Evolutionary conservation across 2,888 invertebrate genomes (phyloP), one percentile per base, ranked within the genome.

Genomic region (Thalpophila matura): DNA sequence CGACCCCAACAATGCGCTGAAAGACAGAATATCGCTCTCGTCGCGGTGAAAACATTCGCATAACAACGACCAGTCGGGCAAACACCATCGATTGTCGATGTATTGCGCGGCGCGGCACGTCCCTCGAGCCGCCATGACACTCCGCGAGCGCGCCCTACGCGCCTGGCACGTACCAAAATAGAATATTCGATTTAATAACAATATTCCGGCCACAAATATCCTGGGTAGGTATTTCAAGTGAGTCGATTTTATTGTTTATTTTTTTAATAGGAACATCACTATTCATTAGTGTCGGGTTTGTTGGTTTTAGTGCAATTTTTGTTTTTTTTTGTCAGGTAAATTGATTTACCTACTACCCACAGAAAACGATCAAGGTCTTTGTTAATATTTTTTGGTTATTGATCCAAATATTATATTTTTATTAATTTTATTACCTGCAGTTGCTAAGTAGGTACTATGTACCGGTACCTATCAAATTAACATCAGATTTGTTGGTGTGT

Each of bases 71-170:
- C 51, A 37, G 43, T 22, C 54, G 22, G 7, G 33, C 49, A 40
- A 54, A 63, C 68, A 69, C 57, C 71, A 74, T 79, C 76, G 77
- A 69, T 62, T 76, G 67, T 84, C 79, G 82, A 82, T 79, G 72
- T 38, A 56, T 49, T 7, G 62, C 63, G 70, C 45, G 47, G 42
- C 54, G 69, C 31, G 67, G 74, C 68, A 47, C 74, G 45, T 78
- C 79, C 60, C 78, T 77, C 58, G 67, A 59, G 72, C 82, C 74
- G 86, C 87, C 87, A 85, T 86, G 86, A 82, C 87, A 86, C 74
- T 81, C 38, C 65, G 78, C 75, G 79, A 77, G 83, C 66, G 84
- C 82, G 82, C 83, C 82, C 81, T 80, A 73, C 79, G 74, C 79
- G 82, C 65, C 77, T 76, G 84, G 77, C 83, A 77, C 80, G 82